Percentiles rank a stretch among this genome's conserved stretches.
Evolutionary conservation across 2,113 vertebrate genomes (phyloP).

Genomic region (Ovis canadensis): DNA sequence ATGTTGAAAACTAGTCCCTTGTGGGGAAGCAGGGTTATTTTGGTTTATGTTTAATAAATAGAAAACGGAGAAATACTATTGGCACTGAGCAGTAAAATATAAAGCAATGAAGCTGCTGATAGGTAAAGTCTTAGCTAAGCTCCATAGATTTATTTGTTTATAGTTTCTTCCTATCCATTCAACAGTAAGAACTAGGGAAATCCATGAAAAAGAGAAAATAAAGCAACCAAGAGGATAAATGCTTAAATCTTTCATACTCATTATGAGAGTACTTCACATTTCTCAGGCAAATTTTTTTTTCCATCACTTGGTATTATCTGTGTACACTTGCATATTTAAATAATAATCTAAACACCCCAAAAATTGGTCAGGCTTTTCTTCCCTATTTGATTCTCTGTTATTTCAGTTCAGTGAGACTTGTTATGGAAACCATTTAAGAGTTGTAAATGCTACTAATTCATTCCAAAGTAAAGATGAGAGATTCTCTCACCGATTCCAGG

Average conservation of each 20-base stretch:
- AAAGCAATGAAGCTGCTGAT: not conserved
- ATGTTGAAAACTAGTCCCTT: not conserved
- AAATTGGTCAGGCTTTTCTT: not conserved
- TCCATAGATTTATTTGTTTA: not conserved
- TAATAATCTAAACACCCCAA: constrained; percentile 21
- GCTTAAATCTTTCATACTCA: not conserved
- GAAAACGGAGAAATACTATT: constrained; percentile 1
- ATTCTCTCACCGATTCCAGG: not conserved
- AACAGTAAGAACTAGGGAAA: constrained; percentile 6
- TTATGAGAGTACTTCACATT: not conserved
- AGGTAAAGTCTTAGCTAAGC: not conserved
- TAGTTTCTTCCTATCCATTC: constrained; percentile 19
- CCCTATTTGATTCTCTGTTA: constrained; percentile 19
- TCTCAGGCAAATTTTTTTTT: not conserved
- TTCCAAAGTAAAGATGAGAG: not conserved
- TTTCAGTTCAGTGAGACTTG: constrained; percentile 23
- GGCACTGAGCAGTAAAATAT: not conserved
- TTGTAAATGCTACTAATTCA: constrained; percentile 4
- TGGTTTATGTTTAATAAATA: constrained; percentile 5
- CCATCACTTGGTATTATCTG: not conserved
- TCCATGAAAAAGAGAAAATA: not conserved
- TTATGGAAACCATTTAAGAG: constrained; percentile 18
- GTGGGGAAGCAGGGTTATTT: constrained; percentile 9
- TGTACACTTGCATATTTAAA: constrained; percentile 28
- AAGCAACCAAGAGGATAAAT: not conserved